Conservation (phyloP, 2,797 vertebrate species). For the Cynodonichthys magdalenae region DNA sequence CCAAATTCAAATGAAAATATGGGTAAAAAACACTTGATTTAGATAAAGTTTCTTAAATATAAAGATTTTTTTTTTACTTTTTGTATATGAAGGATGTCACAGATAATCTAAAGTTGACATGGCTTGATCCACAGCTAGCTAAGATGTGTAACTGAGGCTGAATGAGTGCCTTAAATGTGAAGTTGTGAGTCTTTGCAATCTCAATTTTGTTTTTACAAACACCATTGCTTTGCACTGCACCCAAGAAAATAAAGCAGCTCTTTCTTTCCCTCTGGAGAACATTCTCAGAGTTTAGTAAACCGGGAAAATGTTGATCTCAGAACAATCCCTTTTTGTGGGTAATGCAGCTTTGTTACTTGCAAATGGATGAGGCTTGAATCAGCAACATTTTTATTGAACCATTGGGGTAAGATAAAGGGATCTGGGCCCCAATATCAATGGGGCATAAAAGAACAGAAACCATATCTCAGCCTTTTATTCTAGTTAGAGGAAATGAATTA, state of each 20-base stretch:
- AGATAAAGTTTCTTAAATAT: too few species aligned
- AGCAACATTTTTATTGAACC: conserved; percentile 51
- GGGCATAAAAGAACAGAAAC: conserved; percentile 35
- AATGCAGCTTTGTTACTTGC: conserved; percentile 49
- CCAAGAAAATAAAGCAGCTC: conserved; percentile 50
- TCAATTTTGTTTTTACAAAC: conserved; percentile 63
- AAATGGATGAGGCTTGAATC: conserved; percentile 64
- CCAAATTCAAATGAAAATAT: too few species aligned
- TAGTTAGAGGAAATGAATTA: conserved; percentile 51
- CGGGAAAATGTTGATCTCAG: conserved; percentile 56
- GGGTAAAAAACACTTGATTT: too few species aligned
- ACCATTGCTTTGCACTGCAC: conserved; percentile 46
- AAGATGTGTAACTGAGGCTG: conserved; percentile 58
- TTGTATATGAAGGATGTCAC: too few species aligned
- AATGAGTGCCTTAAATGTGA: conserved; percentile 54
- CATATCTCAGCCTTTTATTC: conserved; percentile 41
- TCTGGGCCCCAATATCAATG: conserved; percentile 50
- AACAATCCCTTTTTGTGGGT: conserved; percentile 53
- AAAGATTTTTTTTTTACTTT: too few species aligned
- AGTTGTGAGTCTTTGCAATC: conserved; percentile 46
- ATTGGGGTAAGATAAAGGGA: conserved; percentile 37
- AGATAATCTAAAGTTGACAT: conserved; percentile 5
- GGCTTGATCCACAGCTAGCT: conserved; percentile 42
- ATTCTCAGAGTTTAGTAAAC: conserved; percentile 45
- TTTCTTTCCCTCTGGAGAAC: conserved; percentile 49